Evolutionary conservation across 53 echinoderm and acorn worm genomes (phyloP).

Genomic region (Zoroaster sp.): DNA sequence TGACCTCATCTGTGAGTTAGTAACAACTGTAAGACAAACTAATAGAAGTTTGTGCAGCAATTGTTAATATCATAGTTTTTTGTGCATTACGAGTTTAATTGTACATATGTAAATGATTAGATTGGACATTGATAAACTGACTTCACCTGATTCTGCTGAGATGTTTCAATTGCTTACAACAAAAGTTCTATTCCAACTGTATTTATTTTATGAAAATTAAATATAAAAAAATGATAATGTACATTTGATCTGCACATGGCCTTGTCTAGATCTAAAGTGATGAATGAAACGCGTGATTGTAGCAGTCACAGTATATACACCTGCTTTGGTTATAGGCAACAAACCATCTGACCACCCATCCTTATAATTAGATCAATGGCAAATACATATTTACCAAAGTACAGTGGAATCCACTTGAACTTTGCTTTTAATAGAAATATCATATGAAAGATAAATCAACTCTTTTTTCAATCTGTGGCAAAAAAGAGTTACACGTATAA

Average conservation of each 20-base stretch:
- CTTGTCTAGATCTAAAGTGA: not conserved
- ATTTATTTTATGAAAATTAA: too few species aligned
- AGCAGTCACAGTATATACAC: not conserved
- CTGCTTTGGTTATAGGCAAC: not conserved
- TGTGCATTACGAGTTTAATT: too few species aligned
- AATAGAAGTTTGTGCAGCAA: too few species aligned
- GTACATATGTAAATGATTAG: too few species aligned
- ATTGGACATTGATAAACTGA: too few species aligned
- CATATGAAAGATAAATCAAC: not conserved
- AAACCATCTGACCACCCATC: conserved; percentile 10
- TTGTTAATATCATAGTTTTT: too few species aligned
- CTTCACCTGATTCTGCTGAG: too few species aligned
- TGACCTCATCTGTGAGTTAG: too few species aligned
- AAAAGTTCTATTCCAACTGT: too few species aligned
- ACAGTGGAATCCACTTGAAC: conserved; percentile 5
- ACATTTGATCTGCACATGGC: not conserved
- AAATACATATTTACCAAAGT: not conserved
- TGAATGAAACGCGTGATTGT: not conserved
- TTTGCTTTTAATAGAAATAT: not conserved
- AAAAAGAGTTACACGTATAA: conserved; percentile 19
- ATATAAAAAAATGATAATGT: too few species aligned
- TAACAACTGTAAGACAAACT: too few species aligned
- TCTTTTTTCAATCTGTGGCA: not conserved
- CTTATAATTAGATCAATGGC: not conserved
- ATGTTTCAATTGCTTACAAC: too few species aligned